Evolutionary conservation across 2,888 invertebrate genomes (phyloP), one percentile per base, ranked within the genome.

Genomic region (Loripinus fragilis): DNA sequence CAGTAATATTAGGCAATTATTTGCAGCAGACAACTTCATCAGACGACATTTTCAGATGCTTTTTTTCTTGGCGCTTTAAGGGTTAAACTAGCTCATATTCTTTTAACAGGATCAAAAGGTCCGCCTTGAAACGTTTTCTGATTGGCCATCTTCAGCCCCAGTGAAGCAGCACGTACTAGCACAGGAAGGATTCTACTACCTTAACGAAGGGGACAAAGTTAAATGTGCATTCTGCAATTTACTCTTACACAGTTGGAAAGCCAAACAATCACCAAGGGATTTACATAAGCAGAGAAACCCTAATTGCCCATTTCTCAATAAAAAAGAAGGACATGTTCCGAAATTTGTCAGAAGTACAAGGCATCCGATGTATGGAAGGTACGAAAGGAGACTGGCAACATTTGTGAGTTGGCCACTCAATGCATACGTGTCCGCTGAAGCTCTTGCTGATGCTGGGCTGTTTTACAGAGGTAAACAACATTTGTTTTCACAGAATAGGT

Each of bases 171-270:
- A 75, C 20, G 80, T 78, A 33, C 71, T 86, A 5, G 85, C 85
- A 7, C 66, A 52, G 64, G 78, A 82, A 41, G 85, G 85, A 23
- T 86, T 86, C 60, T 83, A 78, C 69, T 84, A 76, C 52, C 67
- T 86, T 5, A 71, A 75, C 38, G 67, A 67, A 5, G 78, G 79
- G 0, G 85, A 86, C 60, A 74, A 74, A 74, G 83, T 80, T 8
- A 81, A 81, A 67, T 86, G 85, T 75, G 75, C 76, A 28, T 86
- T 84, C 66, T 86, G 85, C 75, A 84, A 84, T 41, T 71, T 84
- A 12, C 55, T 86, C 41, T 69, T 86, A 30, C 81, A 80, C 52
- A 75, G 68, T 64, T 86, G 85, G 85, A 82, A 83, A 65, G 33
- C 35, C 35, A 81, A 81, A 10, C 83, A 86, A 48, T 50, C 52